Conservation (phyloP, 2,797 vertebrate species). For the Anguilla pacifica region DNA sequence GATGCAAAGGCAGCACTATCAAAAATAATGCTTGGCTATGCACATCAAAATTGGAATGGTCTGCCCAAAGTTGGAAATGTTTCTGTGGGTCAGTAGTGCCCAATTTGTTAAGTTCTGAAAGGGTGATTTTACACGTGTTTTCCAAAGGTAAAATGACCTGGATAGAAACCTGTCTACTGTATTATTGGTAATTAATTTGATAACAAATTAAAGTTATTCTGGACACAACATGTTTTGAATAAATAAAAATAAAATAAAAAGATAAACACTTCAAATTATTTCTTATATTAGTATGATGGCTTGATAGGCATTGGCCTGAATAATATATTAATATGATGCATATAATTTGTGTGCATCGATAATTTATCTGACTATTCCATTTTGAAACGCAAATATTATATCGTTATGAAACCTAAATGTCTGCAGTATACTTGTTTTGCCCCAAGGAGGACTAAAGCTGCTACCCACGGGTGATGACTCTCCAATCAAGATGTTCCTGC, state of each 20-base stretch:
- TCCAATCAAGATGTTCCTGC: background rate
- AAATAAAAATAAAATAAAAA: slow-evolving; percentile 9
- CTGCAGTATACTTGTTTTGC: background rate
- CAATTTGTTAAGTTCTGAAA: background rate
- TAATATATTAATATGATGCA: no score
- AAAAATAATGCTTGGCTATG: slow-evolving; percentile 15
- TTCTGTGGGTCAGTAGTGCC: background rate
- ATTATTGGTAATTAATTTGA: slow-evolving; percentile 5
- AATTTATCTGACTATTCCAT: background rate
- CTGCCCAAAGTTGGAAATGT: background rate
- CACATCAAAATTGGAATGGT: background rate
- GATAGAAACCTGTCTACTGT: background rate
- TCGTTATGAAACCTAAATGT: background rate
- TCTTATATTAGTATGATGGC: background rate
- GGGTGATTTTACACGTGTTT: slow-evolving; percentile 10
- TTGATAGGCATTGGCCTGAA: background rate
- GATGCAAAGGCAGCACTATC: background rate
- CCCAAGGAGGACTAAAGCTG: background rate
- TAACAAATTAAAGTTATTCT: slow-evolving; percentile 6
- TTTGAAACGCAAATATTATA: background rate
- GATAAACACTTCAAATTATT: background rate
- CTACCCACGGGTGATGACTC: background rate
- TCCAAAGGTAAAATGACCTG: background rate
- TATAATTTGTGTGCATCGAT: background rate
- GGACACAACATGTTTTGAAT: slow-evolving; percentile 27